Evolutionary conservation across 2,888 invertebrate genomes (phyloP), one percentile per base, ranked within the genome.

Genomic region (Drosophila barbarae): DNA sequence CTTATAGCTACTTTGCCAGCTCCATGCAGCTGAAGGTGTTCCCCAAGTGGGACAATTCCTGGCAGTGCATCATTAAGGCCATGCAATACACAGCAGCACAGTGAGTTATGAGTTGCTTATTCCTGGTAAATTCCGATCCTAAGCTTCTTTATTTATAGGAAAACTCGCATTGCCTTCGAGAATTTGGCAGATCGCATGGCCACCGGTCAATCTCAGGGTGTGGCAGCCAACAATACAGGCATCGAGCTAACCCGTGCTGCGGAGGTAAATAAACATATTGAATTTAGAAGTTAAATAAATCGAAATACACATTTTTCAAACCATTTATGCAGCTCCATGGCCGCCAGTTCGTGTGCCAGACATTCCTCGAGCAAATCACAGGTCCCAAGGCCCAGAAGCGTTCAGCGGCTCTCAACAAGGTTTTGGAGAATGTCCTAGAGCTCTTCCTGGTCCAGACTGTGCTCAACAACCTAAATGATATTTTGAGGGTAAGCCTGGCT

Each of bases 211-310:
- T 73, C 91, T 0, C 92, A 92, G 49, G 95, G 95, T 80, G 93
- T 95, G 86, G 97, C 97, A 0, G 96, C 96, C 93, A 97, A 98
- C 88, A 91, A 93, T 87, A 93, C 94, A 0, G 95, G 96, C 0
- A 94, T 97, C 34, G 94, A 95, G 85, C 91, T 98, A 18, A 92
- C 93, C 0, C 92, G 93, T 50, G 95, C 96, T 7, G 95, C 97
- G 0, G 95, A 95, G 91, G 94, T 80, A 35, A 67, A n/a, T 13
- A 36, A 3, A 13, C 2, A 30, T n/a, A 2, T 7, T n/a, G 2
- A 49, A 1, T 23, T 10, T 21, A 2, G 5, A 7, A n/a, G 1
- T 12, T 35, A 7, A 26, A 35, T 7, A 23, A 1, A 50, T 18
- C 3, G 1, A 21, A 13, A 3, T 8, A 8, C 1, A 8, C 1